A percentile compares a stretch with the other conserved stretches of the same genome.
phyloP scores from a whole-genome alignment of 1,140 invertebrate genomes.

The Drosophila simulans region DNA sequence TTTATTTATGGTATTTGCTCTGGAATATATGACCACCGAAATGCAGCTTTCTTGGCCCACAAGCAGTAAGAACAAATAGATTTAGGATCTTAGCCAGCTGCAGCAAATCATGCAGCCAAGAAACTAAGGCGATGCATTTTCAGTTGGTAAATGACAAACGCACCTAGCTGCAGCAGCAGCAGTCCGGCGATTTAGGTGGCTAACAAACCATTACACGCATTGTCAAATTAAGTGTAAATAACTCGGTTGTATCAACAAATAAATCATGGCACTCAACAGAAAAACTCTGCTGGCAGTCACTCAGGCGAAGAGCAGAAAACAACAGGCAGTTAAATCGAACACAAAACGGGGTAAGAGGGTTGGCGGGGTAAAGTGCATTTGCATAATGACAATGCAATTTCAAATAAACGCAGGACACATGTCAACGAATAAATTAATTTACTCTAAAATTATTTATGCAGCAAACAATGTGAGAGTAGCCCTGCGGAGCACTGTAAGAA shows the following conservation, averaged over 20 bases:
- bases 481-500: slow-evolving; percentile 2
- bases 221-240: slow-evolving; percentile 82
- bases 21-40: slow-evolving; percentile 6
- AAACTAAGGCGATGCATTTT: slow-evolving; percentile 10
- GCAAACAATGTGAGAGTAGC: slow-evolving; percentile 53
- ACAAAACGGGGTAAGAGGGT: slow-evolving; percentile 10
- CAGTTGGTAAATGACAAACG: slow-evolving; percentile 8
- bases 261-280: slow-evolving; percentile 59
- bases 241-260: slow-evolving; percentile 74
- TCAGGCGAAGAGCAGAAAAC: slow-evolving; percentile 17
- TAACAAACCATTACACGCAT: slow-evolving; percentile 57
- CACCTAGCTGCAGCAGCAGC: neutral
- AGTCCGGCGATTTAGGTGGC: slow-evolving; percentile 7
- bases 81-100: neutral
- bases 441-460: slow-evolving; percentile 79
- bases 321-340: slow-evolving; percentile 16
- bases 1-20: slow-evolving; percentile 30
- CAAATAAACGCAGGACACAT: slow-evolving; percentile 79
- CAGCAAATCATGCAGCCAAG: slow-evolving; percentile 25
- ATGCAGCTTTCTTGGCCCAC: neutral
- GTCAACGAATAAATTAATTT: slow-evolving; percentile 83
- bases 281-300: slow-evolving; percentile 35
- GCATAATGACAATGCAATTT: slow-evolving; percentile 82
- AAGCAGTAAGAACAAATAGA: slow-evolving; percentile 9
- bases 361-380: slow-evolving; percentile 61